Percentiles rank a stretch among this genome's conserved stretches.
Evolutionary conservation across 2,113 vertebrate species (phyloP).

Genomic region (Etia nguti): DNA sequence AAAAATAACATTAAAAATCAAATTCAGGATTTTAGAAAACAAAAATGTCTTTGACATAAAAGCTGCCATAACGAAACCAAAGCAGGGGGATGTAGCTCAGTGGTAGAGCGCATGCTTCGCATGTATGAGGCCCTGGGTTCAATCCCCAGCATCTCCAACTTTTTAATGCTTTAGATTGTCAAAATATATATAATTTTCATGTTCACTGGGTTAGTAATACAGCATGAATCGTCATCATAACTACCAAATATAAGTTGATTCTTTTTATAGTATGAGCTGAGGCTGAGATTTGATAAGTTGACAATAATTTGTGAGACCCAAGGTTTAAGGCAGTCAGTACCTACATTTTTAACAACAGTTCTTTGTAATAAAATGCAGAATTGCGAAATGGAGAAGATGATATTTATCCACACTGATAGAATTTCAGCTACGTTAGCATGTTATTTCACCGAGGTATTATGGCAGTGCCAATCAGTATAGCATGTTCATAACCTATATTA

Average conservation of each 20-base stretch:
- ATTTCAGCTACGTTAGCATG: fast-evolving
- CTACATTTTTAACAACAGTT: background rate
- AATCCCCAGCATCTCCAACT: background rate
- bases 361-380: background rate
- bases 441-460: background rate
- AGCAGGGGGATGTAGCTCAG: slow-evolving; percentile 42
- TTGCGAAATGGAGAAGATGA: background rate
- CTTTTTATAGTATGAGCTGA: background rate
- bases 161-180: background rate
- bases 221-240: background rate
- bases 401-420: background rate
- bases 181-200: background rate
- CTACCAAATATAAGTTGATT: background rate
- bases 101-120: slow-evolving; percentile 66
- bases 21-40: background rate
- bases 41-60: background rate
- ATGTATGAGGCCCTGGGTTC: slow-evolving; percentile 28
- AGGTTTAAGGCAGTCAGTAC: background rate
- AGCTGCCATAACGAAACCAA: background rate
- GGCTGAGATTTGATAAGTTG: background rate
- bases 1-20: too few species aligned
- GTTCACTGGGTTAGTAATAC: background rate
- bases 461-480: background rate
- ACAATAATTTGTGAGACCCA: background rate
- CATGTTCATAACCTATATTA: background rate